phyloP scores from a whole-genome alignment of 2,113 vertebrate species.

The Corvus cornix region DNA sequence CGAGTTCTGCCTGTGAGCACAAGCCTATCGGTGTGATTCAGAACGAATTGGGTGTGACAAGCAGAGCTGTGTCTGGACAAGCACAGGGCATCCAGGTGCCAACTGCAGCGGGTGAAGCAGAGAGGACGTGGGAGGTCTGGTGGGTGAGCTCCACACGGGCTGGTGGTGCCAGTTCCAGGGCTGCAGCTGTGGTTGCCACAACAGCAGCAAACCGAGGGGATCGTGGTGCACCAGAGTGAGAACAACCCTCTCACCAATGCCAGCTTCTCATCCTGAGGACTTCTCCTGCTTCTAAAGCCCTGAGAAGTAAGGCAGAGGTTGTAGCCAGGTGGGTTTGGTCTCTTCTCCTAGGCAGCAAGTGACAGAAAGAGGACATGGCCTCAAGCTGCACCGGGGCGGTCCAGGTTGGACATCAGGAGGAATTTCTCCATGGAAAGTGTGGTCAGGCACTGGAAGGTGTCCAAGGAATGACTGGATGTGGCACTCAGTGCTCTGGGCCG shows the following conservation, averaged over 20 bases:
- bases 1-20: slow-evolving; percentile 29
- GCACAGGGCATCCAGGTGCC: not conserved
- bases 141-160: too few relatives aligned
- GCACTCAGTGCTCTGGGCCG: not conserved
- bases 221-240: not conserved
- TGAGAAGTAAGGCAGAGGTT: not conserved
- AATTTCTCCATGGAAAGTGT: not conserved
- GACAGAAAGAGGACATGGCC: not conserved
- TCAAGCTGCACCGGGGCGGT: not conserved
- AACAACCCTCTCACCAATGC: not conserved
- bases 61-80: slow-evolving; percentile 21
- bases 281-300: not conserved
- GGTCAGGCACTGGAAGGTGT: not conserved
- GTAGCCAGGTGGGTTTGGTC: not conserved
- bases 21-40: not conserved
- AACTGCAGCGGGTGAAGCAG: not conserved
- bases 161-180: not conserved
- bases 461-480: not conserved
- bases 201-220: not conserved
- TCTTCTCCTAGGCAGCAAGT: not conserved
- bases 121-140: not conserved
- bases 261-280: not conserved
- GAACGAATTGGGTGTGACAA: not conserved
- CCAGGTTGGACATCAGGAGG: not conserved
- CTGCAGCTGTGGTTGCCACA: not conserved